Conservation (phyloP, 1,140 invertebrate genomes). For the Oreohelix idahoensis region DNA sequence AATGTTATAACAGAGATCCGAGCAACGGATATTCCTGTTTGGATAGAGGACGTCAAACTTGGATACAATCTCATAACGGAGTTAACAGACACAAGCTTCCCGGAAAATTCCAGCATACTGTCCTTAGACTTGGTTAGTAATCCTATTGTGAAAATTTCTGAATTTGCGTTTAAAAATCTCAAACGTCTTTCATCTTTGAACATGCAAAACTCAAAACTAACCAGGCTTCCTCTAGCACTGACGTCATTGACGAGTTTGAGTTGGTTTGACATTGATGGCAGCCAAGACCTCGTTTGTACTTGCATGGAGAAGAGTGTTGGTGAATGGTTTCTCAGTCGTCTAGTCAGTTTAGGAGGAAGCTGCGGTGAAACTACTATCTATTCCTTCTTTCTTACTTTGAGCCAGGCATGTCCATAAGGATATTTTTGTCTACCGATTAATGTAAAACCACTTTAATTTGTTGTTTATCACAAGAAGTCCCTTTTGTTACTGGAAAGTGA, state of each 20-base stretch:
- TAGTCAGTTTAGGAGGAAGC: neutral
- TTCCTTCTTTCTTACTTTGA: neutral
- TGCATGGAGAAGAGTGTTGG: neutral
- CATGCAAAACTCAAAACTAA: neutral
- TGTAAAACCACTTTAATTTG: too few species aligned
- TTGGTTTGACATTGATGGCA: neutral
- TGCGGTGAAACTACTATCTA: neutral
- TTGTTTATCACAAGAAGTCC: too few species aligned
- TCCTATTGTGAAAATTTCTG: neutral
- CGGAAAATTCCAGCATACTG: neutral
- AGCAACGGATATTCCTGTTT: neutral
- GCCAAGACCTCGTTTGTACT: neutral
- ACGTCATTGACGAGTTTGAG: neutral
- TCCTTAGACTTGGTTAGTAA: neutral
- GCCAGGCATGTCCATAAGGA: neutral
- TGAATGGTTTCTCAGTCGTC: neutral
- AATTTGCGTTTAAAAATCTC: neutral
- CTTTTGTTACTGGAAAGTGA: too few species aligned
- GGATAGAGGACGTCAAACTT: neutral
- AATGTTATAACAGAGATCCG: neutral
- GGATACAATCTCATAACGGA: neutral
- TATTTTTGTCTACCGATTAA: too few species aligned
- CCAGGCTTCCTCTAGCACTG: neutral
- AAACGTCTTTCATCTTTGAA: neutral
- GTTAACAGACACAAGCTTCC: neutral